A percentile compares a stretch with the other conserved stretches of the same genome.
Evolutionary conservation across 1,140 invertebrate species (phyloP).

Genomic region (Telenomus remus): DNA sequence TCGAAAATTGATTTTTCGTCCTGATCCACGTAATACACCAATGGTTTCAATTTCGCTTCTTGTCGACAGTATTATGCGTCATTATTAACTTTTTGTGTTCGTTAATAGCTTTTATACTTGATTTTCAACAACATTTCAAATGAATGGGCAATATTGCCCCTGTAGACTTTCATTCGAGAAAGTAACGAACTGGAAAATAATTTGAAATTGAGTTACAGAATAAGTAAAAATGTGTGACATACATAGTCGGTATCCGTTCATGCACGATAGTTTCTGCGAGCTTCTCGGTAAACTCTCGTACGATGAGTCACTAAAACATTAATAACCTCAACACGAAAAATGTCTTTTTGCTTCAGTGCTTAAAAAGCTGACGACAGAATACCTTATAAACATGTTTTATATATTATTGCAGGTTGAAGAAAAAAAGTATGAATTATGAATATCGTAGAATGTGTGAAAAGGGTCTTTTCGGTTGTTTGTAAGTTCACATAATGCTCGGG

Average conservation of each 20-base stretch:
- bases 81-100: no score
- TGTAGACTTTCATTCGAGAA: constrained; percentile 8
- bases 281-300: constrained; percentile 25
- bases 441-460: no score
- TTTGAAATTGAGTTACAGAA: constrained; percentile 34
- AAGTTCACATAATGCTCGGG: no score
- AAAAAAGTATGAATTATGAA: background rate
- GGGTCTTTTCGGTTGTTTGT: no score
- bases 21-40: no score
- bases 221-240: constrained; percentile 19
- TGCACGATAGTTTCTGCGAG: constrained; percentile 11
- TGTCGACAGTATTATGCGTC: no score
- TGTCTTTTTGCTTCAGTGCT: constrained; percentile 18
- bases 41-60: no score
- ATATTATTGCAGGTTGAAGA: constrained; percentile 10
- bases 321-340: constrained; percentile 26
- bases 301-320: constrained; percentile 35
- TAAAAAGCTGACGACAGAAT: constrained; percentile 39
- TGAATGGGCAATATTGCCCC: constrained; percentile 10
- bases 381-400: constrained; percentile 27
- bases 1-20: no score
- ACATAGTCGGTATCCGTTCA: constrained; percentile 16
- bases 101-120: no score
- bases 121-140: no score
- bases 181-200: constrained; percentile 18